Evolutionary conservation across 1,140 invertebrate genomes (phyloP).

Genomic region (Druon quercuslanigerum): DNA sequence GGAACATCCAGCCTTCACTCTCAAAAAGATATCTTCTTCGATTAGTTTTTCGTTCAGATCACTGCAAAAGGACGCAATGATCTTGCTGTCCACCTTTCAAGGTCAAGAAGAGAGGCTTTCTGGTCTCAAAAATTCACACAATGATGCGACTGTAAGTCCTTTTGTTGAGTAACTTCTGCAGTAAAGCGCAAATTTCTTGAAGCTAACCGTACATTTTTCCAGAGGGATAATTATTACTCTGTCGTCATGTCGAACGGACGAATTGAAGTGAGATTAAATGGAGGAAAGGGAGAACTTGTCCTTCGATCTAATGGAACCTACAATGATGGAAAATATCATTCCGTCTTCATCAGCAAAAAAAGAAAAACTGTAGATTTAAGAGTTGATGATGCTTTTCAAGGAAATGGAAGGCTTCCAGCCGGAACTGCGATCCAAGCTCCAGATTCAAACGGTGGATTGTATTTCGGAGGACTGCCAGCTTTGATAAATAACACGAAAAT

Average conservation of each 20-base stretch:
- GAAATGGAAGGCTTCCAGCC: constrained; percentile 72
- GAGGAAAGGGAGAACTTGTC: constrained; percentile 80
- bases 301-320: constrained; percentile 79
- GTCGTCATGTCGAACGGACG: constrained; percentile 80
- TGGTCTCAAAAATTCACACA: constrained; percentile 49
- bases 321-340: constrained; percentile 81
- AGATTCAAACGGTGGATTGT: constrained; percentile 73
- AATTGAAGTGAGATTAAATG: constrained; percentile 81
- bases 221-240: constrained; percentile 81
- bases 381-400: constrained; percentile 80
- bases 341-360: constrained; percentile 77
- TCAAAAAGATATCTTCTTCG: constrained; percentile 79
- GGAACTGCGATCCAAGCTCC: constrained; percentile 75
- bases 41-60: constrained; percentile 89
- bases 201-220: constrained; percentile 35
- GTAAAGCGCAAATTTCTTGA: neutral
- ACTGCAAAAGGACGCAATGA: constrained; percentile 80
- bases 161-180: neutral
- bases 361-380: constrained; percentile 77
- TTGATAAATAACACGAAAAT: constrained; percentile 76
- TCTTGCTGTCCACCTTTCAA: constrained; percentile 84
- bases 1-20: constrained; percentile 81
- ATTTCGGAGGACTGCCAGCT: constrained; percentile 81
- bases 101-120: constrained; percentile 70
- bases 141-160: constrained; percentile 58